Base-by-base conservation (phyloP, 1,140 invertebrate species). In the Nixonia krombeini region DNA sequence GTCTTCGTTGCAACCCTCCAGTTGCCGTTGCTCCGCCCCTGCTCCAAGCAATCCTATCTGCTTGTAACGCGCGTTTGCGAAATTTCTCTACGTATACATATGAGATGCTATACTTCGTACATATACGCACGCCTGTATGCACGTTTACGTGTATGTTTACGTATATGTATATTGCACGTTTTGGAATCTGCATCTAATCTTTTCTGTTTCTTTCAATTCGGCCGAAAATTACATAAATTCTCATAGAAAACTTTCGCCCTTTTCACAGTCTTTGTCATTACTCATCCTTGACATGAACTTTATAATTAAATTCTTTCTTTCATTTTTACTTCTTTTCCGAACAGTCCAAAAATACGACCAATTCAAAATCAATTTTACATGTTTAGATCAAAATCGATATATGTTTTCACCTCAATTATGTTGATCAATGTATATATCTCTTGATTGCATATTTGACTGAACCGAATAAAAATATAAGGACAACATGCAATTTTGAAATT, bases 1-100 rank as follows among this genome's bases (percentile, higher is more conserved):
- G 68, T 66, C 64, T 61, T 65, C 68, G 76, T 79, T 76, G 76
- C 79, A 82, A 78, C 80, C 80, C 79, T 83, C 81, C 75, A 73
- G 73, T 76, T 65, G 63, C 40, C 56, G 70, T 78, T 62, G 81
- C 80, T 74, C 81, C 81, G 81, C 81, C 80, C 73, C 64, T 75
- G 74, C 74, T 70, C 65, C 59, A 25, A 40, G 16, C 46, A 37
- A 46, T 62, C 68, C 65, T 65, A 64, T 71, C 52, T 65, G 35
- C 3, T 37, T n/a, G 35, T 37, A 37, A 16, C 35, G 12, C 35
- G 35, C 35, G 35, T 16, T 37, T 2, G 15, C 37, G 37, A 40
- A 15, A 10, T 40, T 18, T 40, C 37, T 37, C 17, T 37, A 16
- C 35, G 9, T 37, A 16, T 37, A 12, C 17, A 9, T 37, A 15